Evolutionary conservation across 1,140 invertebrate genomes (phyloP).

Genomic region (Artemia franciscana): DNA sequence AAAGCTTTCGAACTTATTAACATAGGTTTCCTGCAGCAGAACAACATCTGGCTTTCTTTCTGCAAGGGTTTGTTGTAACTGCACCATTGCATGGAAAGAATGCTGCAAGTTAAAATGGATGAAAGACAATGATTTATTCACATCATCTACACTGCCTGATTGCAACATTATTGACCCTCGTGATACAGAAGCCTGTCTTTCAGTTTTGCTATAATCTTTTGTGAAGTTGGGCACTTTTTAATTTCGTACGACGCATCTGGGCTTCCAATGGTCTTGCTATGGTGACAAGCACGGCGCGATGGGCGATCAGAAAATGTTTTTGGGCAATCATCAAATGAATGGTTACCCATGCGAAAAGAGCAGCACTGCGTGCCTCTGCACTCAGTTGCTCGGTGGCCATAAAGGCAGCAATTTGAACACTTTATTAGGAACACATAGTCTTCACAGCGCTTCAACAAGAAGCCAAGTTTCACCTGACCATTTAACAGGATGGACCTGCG

Average conservation of each 20-base stretch:
- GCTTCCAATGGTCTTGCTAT: not conserved
- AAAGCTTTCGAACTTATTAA: too few species aligned
- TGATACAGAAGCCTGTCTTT: not conserved
- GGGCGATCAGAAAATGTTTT: not conserved
- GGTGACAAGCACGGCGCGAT: not conserved
- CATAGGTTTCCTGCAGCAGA: not conserved
- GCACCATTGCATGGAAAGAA: not conserved
- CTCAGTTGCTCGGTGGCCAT: not conserved
- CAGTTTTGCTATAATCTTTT: not conserved
- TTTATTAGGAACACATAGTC: not conserved
- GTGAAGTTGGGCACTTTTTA: not conserved
- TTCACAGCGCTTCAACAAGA: not conserved
- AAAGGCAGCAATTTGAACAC: not conserved
- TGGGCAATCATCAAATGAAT: not conserved
- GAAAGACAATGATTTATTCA: not conserved
- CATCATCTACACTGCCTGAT: not conserved
- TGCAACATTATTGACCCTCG: not conserved
- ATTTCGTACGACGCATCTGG: not conserved
- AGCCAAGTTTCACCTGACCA: not conserved
- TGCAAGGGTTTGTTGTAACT: not conserved
- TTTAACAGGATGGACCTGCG: not conserved
- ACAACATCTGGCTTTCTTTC: not conserved
- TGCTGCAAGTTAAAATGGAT: not conserved
- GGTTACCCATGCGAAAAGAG: not conserved
- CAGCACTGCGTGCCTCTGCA: not conserved